A percentile compares a stretch with the other conserved stretches of the same genome.
These are phyloP conservation scores for Glaucidium brasilianum DNA, from an alignment of 2,113 vertebrate species.

Conservation along the genomic window DNA sequence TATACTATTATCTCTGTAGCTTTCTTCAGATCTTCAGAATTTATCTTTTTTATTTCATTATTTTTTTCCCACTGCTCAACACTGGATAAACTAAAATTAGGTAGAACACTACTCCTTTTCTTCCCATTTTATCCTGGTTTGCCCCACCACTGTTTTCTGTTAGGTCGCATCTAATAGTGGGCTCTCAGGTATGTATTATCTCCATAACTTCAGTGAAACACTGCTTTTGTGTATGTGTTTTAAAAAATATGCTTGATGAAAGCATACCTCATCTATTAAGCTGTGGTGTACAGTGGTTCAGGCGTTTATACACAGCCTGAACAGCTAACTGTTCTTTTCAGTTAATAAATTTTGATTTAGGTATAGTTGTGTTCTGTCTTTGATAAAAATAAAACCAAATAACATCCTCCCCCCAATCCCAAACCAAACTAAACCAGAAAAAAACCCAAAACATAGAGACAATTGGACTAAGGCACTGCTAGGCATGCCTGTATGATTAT, in stretches of 20 bases:
- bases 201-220: not conserved
- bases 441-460: not conserved
- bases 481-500: accelerated
- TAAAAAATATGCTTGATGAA: not conserved
- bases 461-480: not conserved
- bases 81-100: not conserved
- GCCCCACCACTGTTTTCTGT: not conserved
- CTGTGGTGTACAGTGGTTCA: not conserved
- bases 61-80: not conserved
- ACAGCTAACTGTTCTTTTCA: not conserved
- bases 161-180: not conserved
- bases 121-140: not conserved
- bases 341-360: not conserved
- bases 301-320: not conserved
- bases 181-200: not conserved
- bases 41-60: not conserved
- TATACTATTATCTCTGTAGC: not conserved
- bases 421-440: not conserved
- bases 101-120: not conserved
- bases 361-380: not conserved
- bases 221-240: not conserved
- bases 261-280: not conserved
- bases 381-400: not conserved
- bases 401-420: too few species aligned
- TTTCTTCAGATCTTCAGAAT: not conserved